These are phyloP conservation scores for Eidolon helvum DNA, from an alignment of 2,113 vertebrate species.

Conservation along the genomic window DNA sequence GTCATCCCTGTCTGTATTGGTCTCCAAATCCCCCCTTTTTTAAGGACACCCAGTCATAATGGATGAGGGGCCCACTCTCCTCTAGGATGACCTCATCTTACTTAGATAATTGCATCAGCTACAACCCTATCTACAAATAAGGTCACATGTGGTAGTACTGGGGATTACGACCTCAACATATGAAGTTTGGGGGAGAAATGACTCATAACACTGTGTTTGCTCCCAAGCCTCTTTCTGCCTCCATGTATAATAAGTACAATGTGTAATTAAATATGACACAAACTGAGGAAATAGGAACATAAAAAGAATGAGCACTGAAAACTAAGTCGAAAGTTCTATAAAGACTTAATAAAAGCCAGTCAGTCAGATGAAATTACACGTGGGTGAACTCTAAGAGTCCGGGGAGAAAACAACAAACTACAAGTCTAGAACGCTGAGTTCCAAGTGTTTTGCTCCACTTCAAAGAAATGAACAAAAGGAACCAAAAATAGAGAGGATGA, in stretches of 20 bases:
- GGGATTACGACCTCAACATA: background rate
- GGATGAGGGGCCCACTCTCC: background rate
- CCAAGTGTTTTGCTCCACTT: background rate
- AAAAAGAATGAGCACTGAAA: background rate
- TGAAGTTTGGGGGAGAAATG: background rate
- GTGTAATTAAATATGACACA: background rate
- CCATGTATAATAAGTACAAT: background rate
- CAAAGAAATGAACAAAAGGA: slow-evolving; percentile 70
- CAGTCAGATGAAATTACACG: background rate
- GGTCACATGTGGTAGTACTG: background rate
- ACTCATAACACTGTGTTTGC: background rate
- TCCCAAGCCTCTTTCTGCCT: background rate
- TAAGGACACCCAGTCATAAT: background rate
- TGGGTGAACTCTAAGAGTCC: background rate
- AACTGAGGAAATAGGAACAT: background rate
- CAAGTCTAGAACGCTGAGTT: background rate
- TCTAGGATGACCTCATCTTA: background rate
- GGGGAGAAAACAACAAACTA: background rate
- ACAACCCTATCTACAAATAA: background rate
- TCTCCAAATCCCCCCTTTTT: background rate
- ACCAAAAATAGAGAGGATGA: slow-evolving; percentile 15
- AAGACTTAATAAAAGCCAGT: background rate
- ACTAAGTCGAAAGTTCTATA: background rate
- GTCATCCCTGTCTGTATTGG: background rate
- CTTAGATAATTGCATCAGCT: background rate